Base-by-base conservation (phyloP, 37 sponge, comb jelly and placozoan species). In the Theonella swinhoei region DNA sequence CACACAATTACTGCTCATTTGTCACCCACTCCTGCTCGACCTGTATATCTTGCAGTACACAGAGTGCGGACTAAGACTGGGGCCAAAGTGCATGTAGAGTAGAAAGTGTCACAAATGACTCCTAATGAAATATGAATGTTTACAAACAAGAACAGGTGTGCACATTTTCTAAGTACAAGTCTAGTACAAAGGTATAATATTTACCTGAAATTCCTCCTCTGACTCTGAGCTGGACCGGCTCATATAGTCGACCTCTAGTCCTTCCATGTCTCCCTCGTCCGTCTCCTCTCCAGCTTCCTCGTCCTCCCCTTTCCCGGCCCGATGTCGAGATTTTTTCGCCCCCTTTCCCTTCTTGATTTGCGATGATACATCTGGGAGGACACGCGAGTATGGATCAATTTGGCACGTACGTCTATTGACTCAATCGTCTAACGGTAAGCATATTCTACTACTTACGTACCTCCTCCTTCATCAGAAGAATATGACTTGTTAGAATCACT, bases 241-340 rank as follows among this genome's bases (percentile, higher is more conserved):
- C 67, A 93, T 93, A 81, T 96, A 96, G 87, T 96, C 97, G 39
- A 96, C 91, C 69, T 96, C 97, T 11, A 60, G 26, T 25, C 94
- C 93, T 62, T 96, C 91, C 71, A 88, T 80, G 5, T 91, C 91
- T 37, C 95, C 97, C 31, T 93, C 93, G 64, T 93, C 94, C 43
- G 92, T 88, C 30, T 85, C 87, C 40, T 92, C 88, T 4, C 83
- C 88, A 38, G 75, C 83, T n/a, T n/a, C n/a, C n/a, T n/a, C n/a
- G n/a, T n/a, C n/a, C n/a, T n/a, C n/a, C n/a, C n/a, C n/a, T n/a
- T n/a, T n/a, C n/a, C n/a, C n/a, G n/a, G n/a, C n/a, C n/a, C n/a
- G n/a, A n/a, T n/a, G n/a, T n/a, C n/a, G n/a, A n/a, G n/a, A n/a
- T n/a, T n/a, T n/a, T n/a, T n/a, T n/a, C n/a, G n/a, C n/a, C n/a